These are phyloP conservation scores for Cynodonichthys magdalenae DNA, from an alignment of 2,797 vertebrate species.

Conservation along the genomic window DNA sequence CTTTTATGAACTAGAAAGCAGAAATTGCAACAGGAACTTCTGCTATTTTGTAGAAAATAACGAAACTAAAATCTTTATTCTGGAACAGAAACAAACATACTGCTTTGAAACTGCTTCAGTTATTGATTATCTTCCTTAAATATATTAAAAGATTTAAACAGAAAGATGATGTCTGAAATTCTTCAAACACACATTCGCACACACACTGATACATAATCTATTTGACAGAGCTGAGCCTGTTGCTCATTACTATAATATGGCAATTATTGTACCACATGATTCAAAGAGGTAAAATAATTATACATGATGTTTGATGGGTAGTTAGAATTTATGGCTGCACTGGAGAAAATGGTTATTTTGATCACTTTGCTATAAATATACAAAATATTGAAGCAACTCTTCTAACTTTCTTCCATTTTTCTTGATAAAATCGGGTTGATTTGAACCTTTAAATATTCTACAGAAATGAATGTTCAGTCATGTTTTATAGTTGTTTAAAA, in stretches of 20 bases:
- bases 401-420: too few relatives aligned
- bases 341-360: background rate
- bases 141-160: background rate
- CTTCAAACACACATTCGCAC: background rate
- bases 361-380: background rate
- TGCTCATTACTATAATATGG: constrained; percentile 21
- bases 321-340: background rate
- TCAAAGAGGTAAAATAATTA: constrained; percentile 5
- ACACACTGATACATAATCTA: background rate
- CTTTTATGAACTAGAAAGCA: too few relatives aligned
- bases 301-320: too few relatives aligned
- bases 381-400: too few relatives aligned
- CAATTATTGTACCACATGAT: background rate
- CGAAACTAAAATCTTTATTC: too few relatives aligned
- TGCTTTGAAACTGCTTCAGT: too few relatives aligned
- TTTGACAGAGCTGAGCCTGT: constrained; percentile 17
- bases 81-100: too few relatives aligned
- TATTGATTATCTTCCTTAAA: background rate
- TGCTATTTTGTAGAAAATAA: too few relatives aligned
- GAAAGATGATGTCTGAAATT: background rate
- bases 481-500: background rate
- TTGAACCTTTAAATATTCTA: background rate
- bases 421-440: background rate
- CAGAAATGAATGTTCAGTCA: background rate
- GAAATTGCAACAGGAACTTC: too few relatives aligned